Evolutionary conservation across 1,140 invertebrate genomes (phyloP), one percentile per base, ranked within the genome.

Genomic region (Cylas formicarius): DNA sequence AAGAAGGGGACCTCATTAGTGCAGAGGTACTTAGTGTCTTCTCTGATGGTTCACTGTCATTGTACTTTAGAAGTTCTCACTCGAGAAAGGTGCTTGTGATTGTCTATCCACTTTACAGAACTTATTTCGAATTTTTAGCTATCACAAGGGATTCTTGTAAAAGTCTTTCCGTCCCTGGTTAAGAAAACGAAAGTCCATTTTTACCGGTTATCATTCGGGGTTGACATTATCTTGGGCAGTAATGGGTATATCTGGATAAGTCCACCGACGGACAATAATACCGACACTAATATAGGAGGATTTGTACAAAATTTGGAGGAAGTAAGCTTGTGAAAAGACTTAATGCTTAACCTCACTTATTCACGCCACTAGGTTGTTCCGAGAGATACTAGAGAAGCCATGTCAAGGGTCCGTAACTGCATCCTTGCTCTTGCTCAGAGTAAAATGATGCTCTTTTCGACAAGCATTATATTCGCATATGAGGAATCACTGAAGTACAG

Each of bases 241-340:
- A 99, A 99, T 68, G 96, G 97, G 0, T 96, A 84, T 54, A 83
- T 99, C 37, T 99, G 92, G 91, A 86, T 99, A 33, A 84, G 81
- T 40, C 86, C 90, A 10, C 81, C 74, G 34, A 61, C 67, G 24
- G n/a, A n/a, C n/a, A 68, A 67, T 11, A 69, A 75, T 5, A 75
- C 80, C 8, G 78, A 82, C 51, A 76, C 78, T 18, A 78, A 80
- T 21, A 78, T 79, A 26, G 86, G 86, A 36, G 86, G 87, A 10
- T 90, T 89, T 60, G 75, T 78, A 2, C 80, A 88, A 57, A 85
- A 88, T 69, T 66, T 90, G n/a, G 81, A 81, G 7, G 71, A 79
- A 53, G 72, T 75, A 66, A 58, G 54, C 19, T 40, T 39, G 23
- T 33, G 4, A 7, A 38, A 18, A 26, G 14, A 29, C 35, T 16